These are phyloP conservation scores for Mesopsocus fuscifrons DNA, from an alignment of 2,888 invertebrate species.

Conservation along the genomic window DNA sequence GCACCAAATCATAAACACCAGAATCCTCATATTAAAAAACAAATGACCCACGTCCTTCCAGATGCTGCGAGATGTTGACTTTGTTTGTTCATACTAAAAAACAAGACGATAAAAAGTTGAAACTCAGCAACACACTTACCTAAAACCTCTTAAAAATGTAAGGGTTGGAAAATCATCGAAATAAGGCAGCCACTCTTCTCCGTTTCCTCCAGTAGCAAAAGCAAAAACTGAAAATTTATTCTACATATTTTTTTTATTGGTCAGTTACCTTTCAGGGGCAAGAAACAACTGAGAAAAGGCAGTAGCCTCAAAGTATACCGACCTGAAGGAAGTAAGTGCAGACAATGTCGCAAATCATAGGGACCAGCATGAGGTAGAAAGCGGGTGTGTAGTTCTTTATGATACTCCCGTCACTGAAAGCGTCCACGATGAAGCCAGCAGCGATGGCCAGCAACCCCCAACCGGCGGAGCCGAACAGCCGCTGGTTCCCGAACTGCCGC, in stretches of 20 bases:
- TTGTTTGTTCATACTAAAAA: slow-evolving; percentile 38
- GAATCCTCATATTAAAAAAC: slow-evolving; percentile 41
- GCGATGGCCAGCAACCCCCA: slow-evolving; percentile 63
- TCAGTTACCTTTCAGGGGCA: no score
- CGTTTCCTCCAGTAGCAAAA: no score
- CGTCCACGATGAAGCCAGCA: slow-evolving; percentile 59
- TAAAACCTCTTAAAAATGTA: no score
- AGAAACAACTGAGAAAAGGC: no score
- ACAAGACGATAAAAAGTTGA: no score
- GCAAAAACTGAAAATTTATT: background rate
- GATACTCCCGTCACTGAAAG: slow-evolving; percentile 36
- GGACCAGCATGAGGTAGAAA: slow-evolving; percentile 52
- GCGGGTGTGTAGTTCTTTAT: slow-evolving; percentile 61
- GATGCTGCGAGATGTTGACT: no score
- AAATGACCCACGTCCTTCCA: slow-evolving; percentile 46
- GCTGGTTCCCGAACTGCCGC: slow-evolving; percentile 66
- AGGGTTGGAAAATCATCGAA: no score
- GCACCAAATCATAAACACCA: slow-evolving; percentile 63
- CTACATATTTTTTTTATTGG: no score
- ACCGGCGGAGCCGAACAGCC: slow-evolving; percentile 75
- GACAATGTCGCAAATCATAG: slow-evolving; percentile 43
- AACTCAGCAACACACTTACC: no score
- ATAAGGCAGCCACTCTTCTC: no score
- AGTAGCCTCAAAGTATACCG: no score
- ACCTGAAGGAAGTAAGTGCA: slow-evolving; percentile 39